These are phyloP conservation scores for Lytechinus variegatus DNA, from an alignment of 35 echinoderm and acorn worm genomes.

Conservation along the genomic window DNA sequence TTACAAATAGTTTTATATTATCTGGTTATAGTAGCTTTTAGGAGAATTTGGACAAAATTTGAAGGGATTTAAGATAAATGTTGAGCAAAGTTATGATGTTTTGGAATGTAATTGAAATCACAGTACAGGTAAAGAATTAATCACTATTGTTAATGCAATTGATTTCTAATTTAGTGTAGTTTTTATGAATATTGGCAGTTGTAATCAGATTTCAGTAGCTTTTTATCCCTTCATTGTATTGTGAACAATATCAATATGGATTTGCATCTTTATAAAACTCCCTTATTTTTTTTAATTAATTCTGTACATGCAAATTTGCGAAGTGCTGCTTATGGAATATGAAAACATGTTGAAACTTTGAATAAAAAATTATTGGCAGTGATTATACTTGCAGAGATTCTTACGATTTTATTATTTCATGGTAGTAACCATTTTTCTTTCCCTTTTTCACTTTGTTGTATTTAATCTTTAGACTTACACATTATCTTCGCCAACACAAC, in stretches of 20 bases:
- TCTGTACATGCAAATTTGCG: neutral
- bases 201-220: neutral
- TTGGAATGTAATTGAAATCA: too few relatives aligned
- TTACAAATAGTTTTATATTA: neutral
- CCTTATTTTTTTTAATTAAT: neutral
- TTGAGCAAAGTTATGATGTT: neutral
- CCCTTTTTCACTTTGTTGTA: neutral
- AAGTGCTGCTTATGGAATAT: too few relatives aligned
- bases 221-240: neutral
- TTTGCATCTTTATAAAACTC: neutral
- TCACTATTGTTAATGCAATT: too few relatives aligned
- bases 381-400: too few relatives aligned
- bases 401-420: too few relatives aligned
- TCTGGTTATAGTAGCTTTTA: neutral
- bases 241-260: neutral
- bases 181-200: too few relatives aligned
- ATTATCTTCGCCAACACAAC: slow-evolving; percentile 66
- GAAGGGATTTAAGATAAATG: neutral
- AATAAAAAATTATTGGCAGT: too few relatives aligned
- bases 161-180: too few relatives aligned
- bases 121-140: too few relatives aligned
- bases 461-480: slow-evolving; percentile 54
- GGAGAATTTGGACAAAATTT: neutral
- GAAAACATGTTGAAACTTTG: too few relatives aligned
- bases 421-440: neutral